Percentiles rank a stretch among this genome's conserved stretches.
Evolutionary conservation across 2,113 vertebrate species (phyloP).

Genomic region (Pluvianellus socialis): DNA sequence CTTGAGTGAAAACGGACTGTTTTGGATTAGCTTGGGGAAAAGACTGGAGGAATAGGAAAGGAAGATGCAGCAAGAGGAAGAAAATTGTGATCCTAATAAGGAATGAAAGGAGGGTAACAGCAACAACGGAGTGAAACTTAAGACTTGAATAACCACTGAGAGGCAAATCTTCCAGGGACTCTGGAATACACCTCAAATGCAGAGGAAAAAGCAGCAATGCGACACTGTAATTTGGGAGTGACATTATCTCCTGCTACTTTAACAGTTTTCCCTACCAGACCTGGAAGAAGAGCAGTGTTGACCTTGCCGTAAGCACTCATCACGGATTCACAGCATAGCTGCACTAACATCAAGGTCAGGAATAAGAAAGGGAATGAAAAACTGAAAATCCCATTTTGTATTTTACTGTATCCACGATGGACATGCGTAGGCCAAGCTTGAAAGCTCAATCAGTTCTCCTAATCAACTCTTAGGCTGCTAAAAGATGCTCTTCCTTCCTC

Average conservation of each 20-base stretch:
- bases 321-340: not conserved
- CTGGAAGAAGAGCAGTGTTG: not conserved
- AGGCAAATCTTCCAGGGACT: not conserved
- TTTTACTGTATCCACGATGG: not conserved
- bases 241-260: not conserved
- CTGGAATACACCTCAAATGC: not conserved
- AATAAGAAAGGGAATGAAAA: not conserved
- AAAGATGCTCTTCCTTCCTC: not conserved
- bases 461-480: not conserved
- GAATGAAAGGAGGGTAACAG: not conserved
- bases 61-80: not conserved
- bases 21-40: not conserved
- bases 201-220: not conserved
- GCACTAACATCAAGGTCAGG: not conserved
- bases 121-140: not conserved
- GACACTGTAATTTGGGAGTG: not conserved
- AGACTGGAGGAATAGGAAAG: not conserved
- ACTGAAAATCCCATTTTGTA: not conserved
- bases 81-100: not conserved
- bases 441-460: not conserved
- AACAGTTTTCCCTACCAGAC: not conserved
- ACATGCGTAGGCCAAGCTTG: rapidly evolving
- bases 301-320: not conserved
- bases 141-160: not conserved
- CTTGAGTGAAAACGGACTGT: not conserved